Evolutionary conservation across 1,140 invertebrate genomes (phyloP).

Genomic region (Geopemphigus sp.): DNA sequence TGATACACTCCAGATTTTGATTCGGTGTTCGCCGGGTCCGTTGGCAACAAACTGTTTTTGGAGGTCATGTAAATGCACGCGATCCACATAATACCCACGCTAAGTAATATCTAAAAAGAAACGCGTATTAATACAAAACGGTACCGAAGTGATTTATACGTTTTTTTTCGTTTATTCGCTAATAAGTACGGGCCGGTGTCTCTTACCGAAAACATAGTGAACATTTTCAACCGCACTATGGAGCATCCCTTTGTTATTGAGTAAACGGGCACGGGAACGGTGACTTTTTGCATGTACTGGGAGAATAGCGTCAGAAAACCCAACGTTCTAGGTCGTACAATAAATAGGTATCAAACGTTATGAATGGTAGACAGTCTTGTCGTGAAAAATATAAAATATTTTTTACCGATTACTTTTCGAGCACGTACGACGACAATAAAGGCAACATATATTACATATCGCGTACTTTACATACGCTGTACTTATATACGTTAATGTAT

Average conservation of each 20-base stretch:
- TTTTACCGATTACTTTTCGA: no score
- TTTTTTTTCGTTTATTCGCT: no score
- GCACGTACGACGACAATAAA: neutral
- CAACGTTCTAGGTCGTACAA: neutral
- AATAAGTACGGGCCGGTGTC: no score
- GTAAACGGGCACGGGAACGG: neutral
- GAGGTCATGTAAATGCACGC: constrained; percentile 1
- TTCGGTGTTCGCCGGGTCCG: constrained; percentile 22
- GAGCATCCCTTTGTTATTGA: neutral
- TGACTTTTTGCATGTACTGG: constrained; percentile 5
- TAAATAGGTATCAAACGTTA: neutral
- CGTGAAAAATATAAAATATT: neutral
- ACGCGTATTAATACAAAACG: neutral
- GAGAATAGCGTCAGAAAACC: constrained; percentile 32
- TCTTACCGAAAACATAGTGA: constrained; percentile 30
- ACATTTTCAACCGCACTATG: constrained; percentile 5
- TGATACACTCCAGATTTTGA: constrained; percentile 22
- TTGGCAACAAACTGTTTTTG: neutral
- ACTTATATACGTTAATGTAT: neutral
- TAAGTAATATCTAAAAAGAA: constrained; percentile 25
- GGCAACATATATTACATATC: neutral
- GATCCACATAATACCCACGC: constrained; percentile 31
- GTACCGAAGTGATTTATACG: no score
- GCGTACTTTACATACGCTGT: neutral
- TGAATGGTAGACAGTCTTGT: neutral